Base-by-base conservation (phyloP, 2,113 vertebrate genomes). In the Todiramphus chloris region DNA sequence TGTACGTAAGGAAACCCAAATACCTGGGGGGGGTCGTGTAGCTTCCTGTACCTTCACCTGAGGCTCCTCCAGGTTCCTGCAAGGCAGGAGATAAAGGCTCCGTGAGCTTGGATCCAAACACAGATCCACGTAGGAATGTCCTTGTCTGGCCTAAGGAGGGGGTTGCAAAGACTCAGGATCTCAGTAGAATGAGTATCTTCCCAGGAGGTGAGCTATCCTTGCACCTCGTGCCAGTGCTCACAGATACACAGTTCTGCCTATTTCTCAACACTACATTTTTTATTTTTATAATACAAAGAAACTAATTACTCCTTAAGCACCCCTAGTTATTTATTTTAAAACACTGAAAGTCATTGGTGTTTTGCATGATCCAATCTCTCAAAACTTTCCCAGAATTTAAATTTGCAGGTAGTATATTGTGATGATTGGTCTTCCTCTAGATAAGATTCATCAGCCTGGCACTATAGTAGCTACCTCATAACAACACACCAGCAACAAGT, bases 1-100 rank as follows among this genome's bases (percentile, higher is more conserved):
- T 98, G 98, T 98, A 96, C 87, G 98, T 98, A 95, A 30, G 48
- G 83, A 11, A 16, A 17, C 41, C 5, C 13, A 15, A 13, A 4
- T 0, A 2, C 7, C 43, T 43, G 43, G 43, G 43, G 43, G 21
- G 2, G 35, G 53, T 18, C 2, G 0, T 14, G 56, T 0, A 0
- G 5, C 19, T 28, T 10, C 9, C 81, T 35, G 20, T 1, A 2
- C 27, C 41, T 23, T 41, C 66, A 10, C 31, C 33, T 1, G 0
- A 12, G 60, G 66, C 31, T 63, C 4, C 7, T 8, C 50, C 56
- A n/a, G 15, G 50, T 12, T 37, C n/a, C 20, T 11, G 35, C 0
- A 5, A 20, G 58, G 15, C 0, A 0, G 67, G 70, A 83, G 64
- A 39, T 13, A 25, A 53, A 35, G 44, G 5, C n/a, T 62, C 56